Conservation (phyloP, 1,140 invertebrate species). For the Lepidurus couesii region DNA sequence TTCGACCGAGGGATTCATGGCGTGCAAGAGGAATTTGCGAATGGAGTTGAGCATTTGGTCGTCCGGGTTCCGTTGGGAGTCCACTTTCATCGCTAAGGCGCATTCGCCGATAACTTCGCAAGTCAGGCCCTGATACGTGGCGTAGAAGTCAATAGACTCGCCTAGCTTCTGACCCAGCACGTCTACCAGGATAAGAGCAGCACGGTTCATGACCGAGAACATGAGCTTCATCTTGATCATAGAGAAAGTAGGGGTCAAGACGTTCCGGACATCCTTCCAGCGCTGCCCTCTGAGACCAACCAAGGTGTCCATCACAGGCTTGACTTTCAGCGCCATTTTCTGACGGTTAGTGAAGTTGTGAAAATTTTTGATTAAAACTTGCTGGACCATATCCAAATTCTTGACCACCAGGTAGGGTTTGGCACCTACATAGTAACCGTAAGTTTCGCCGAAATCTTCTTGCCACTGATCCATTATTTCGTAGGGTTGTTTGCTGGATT, state of each 20-base stretch:
- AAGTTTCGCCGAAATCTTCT: conserved; percentile 43
- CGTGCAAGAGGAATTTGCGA: conserved; percentile 42
- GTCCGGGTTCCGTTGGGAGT: conserved; percentile 46
- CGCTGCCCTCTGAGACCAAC: conserved; percentile 42
- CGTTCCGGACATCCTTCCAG: conserved; percentile 50
- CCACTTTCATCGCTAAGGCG: conserved; percentile 47
- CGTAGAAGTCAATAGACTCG: conserved; percentile 40
- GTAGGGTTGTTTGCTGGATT: conserved; percentile 28
- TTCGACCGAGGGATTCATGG: conserved; percentile 41
- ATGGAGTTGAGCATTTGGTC: conserved; percentile 43
- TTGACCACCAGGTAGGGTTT: conserved; percentile 42
- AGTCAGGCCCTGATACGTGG: conserved; percentile 45
- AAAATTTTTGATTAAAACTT: conserved; percentile 44
- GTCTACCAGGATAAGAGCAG: conserved; percentile 40
- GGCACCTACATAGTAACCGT: conserved; percentile 44
- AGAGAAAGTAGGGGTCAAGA: conserved; percentile 52
- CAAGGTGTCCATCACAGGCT: conserved; percentile 42
- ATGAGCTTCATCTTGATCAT: conserved; percentile 49
- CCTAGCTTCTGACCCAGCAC: conserved; percentile 37
- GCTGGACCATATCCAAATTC: conserved; percentile 43
- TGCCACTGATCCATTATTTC: conserved; percentile 42
- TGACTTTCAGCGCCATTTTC: conserved; percentile 39
- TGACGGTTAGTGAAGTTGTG: conserved; percentile 42
- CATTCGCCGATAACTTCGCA: conserved; percentile 50
- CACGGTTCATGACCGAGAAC: conserved; percentile 42